Evolutionary conservation across 2,888 invertebrate genomes (phyloP), one percentile per base, ranked within the genome.

Genomic region (Ferrisia virgata): DNA sequence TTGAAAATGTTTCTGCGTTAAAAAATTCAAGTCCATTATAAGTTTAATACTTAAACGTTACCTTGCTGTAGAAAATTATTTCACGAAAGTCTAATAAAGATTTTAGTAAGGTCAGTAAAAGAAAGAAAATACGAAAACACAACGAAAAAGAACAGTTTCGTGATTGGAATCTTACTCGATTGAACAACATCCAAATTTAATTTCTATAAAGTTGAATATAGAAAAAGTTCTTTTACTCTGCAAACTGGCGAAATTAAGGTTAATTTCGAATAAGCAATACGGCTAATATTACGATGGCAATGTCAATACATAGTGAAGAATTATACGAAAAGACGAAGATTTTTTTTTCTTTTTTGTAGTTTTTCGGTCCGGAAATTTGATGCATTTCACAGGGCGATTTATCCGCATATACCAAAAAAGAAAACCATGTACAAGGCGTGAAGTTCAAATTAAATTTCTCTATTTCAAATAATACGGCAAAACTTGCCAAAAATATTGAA

Each of bases 151-250:
- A 72, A 72, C 72, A 33, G 33, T 72, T 72, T 72, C 72, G 72
- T 72, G 72, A 72, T 72, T 72, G 72, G 72, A 72, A 72, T 72
- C 33, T 72, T 11, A 72, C 28, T 72, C 72, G 72, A 72, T 18
- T 33, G 72, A 72, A 72, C 36, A 72, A 72, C 72, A 33, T 72
- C 28, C 33, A 31, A 72, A 72, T 72, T 72, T 31, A 72, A 72
- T 72, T 72, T 72, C 33, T 72, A 2, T 11, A 3, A 72, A 72
- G 33, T 72, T 72, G 33, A 72, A 72, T 33, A n/a, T n/a, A n/a
- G 33, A 33, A 31, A 31, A 36, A 33, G 33, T 72, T 72, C 28
- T 72, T 72, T 33, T 72, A 33, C 33, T 72, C 11, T 9, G 11
- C 33, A 8, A 72, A 72, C 28, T 72, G 33, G 33, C 13, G 33